Evolutionary conservation across 1,140 invertebrate genomes (phyloP).

Genomic region (Drosophila prosaltans): DNA sequence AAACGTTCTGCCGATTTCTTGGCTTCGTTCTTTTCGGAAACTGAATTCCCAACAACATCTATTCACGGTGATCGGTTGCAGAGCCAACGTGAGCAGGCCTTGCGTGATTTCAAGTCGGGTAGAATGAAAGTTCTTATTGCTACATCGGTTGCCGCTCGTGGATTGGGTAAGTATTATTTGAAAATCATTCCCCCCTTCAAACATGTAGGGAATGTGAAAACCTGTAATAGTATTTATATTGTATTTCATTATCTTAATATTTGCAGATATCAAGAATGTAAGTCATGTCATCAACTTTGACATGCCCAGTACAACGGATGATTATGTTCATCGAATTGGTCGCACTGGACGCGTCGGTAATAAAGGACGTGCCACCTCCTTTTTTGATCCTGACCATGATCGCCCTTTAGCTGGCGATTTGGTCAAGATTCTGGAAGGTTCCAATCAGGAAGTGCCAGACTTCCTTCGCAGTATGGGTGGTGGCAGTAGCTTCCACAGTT

Average conservation of each 20-base stretch:
- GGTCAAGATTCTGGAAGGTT: conserved; percentile 88
- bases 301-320: conserved; percentile 91
- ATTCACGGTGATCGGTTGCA: conserved; percentile 97
- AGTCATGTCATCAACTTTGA: conserved; percentile 97
- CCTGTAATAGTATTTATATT: too few relatives aligned
- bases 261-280: conserved; percentile 85
- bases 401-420: conserved; percentile 86
- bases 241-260: conserved; percentile 15
- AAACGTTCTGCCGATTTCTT: conserved; percentile 96
- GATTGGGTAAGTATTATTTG: conserved; percentile 88
- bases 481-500: conserved; percentile 56
- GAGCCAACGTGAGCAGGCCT: conserved; percentile 93
- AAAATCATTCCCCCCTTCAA: conserved; percentile 65
- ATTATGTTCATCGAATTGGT: conserved; percentile 98
- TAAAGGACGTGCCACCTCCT: conserved; percentile 93
- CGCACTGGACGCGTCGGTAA: conserved; percentile 97
- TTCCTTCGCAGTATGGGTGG: conserved; percentile 84
- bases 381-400: conserved; percentile 90
- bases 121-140: conserved; percentile 92
- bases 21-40: conserved; percentile 89
- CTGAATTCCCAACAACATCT: conserved; percentile 89
- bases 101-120: conserved; percentile 92
- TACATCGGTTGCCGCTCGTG: conserved; percentile 96
- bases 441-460: conserved; percentile 86
- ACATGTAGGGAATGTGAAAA: too few relatives aligned